Evolutionary conservation across 2,888 invertebrate genomes (phyloP).

Genomic region (Acleris sparsana): DNA sequence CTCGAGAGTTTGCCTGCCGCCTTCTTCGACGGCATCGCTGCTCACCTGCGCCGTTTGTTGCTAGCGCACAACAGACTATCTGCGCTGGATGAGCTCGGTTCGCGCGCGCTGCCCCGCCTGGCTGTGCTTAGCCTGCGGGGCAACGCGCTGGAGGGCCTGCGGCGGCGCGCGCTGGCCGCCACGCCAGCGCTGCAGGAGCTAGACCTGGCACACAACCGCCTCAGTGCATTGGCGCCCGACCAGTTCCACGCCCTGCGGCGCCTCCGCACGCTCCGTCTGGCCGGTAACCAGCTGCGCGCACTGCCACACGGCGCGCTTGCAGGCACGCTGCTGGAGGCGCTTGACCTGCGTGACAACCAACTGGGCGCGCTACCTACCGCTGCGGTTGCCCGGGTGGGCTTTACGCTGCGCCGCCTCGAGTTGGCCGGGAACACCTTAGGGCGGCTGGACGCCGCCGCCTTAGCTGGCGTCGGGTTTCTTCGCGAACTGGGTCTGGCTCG

Average conservation of each 20-base stretch:
- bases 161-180: slow-evolving; percentile 83
- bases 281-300: slow-evolving; percentile 89
- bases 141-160: slow-evolving; percentile 16
- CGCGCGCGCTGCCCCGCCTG: slow-evolving; percentile 63
- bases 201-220: slow-evolving; percentile 56
- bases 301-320: slow-evolving; percentile 85
- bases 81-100: slow-evolving; percentile 72
- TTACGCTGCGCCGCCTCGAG: slow-evolving; percentile 84
- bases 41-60: slow-evolving; percentile 53
- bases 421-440: slow-evolving; percentile 85
- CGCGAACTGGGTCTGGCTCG: slow-evolving; percentile 77
- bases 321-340: slow-evolving; percentile 84
- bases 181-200: slow-evolving; percentile 57
- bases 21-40: slow-evolving; percentile 78
- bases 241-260: slow-evolving; percentile 86
- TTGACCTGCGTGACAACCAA: slow-evolving; percentile 87
- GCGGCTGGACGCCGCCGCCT: slow-evolving; percentile 74
- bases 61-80: slow-evolving; percentile 85
- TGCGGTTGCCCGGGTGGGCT: slow-evolving; percentile 56
- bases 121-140: slow-evolving; percentile 86
- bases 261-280: slow-evolving; percentile 88
- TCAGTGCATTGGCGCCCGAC: slow-evolving; percentile 85
- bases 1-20: slow-evolving; percentile 81
- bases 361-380: slow-evolving; percentile 85
- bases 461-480: slow-evolving; percentile 50